Conservation (phyloP, 1,140 invertebrate species). For the Neodiprion virginianus region DNA sequence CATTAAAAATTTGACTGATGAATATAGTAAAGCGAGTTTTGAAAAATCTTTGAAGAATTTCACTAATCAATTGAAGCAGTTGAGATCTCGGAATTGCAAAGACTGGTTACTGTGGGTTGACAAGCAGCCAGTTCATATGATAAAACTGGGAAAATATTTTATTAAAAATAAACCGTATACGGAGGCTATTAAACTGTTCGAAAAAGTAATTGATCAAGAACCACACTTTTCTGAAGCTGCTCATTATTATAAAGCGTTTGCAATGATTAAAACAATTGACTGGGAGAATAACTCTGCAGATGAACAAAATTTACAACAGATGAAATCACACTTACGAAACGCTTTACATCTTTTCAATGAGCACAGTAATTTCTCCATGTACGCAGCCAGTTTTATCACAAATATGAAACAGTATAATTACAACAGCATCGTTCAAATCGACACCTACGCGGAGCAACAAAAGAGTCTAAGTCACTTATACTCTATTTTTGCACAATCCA, state of each 20-base stretch:
- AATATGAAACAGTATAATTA: neutral
- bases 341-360: neutral
- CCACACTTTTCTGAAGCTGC: neutral
- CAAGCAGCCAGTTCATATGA: neutral
- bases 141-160: neutral
- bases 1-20: slow-evolving; percentile 14
- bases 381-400: neutral
- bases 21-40: neutral
- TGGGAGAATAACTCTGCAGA: neutral
- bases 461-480: neutral
- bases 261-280: neutral
- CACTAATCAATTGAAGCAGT: neutral
- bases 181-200: neutral
- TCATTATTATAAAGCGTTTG: neutral
- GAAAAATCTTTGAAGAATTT: neutral
- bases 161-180: neutral
- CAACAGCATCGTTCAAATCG: neutral
- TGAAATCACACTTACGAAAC: neutral
- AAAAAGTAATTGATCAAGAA: neutral
- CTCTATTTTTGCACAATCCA: neutral
- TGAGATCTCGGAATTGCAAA: neutral
- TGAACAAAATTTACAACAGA: neutral
- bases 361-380: neutral
- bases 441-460: neutral
- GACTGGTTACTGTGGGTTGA: neutral